These are phyloP conservation scores for Meloidogyne floridensis DNA, from an alignment of 1,140 invertebrate genomes.

Conservation along the genomic window DNA sequence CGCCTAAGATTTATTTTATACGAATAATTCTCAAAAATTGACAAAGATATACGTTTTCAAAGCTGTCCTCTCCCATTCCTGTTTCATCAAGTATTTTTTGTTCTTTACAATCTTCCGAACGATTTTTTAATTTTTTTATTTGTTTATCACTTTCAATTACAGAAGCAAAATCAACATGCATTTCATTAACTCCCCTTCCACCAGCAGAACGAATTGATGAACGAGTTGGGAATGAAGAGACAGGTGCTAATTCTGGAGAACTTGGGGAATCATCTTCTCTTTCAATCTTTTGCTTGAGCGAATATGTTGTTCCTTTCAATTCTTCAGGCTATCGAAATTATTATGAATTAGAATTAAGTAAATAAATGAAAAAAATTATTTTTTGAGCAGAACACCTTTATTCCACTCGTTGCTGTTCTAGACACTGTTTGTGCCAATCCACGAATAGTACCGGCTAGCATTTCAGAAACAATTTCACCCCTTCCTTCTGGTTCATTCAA, in stretches of 20 bases:
- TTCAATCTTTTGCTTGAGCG: not conserved
- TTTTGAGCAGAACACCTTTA: not conserved
- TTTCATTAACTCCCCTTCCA: not conserved
- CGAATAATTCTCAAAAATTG: no score
- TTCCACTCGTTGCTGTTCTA: conserved; percentile 23
- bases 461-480: conserved; percentile 25
- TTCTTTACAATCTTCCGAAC: not conserved
- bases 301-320: not conserved
- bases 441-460: conserved; percentile 45
- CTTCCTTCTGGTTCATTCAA: conserved; percentile 6
- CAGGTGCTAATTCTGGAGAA: not conserved
- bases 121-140: not conserved
- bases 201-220: not conserved
- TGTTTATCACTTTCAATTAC: not conserved
- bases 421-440: conserved; percentile 56
- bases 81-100: not conserved
- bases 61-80: not conserved
- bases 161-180: conserved; percentile 14
- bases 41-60: conserved; percentile 13
- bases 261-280: not conserved
- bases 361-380: no score
- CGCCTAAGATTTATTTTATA: no score
- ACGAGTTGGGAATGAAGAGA: not conserved
- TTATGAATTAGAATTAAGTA: no score
- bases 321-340: not conserved